These are phyloP conservation scores for Cantharis flavilabris DNA, from an alignment of 2,888 invertebrate species.

Conservation along the genomic window DNA sequence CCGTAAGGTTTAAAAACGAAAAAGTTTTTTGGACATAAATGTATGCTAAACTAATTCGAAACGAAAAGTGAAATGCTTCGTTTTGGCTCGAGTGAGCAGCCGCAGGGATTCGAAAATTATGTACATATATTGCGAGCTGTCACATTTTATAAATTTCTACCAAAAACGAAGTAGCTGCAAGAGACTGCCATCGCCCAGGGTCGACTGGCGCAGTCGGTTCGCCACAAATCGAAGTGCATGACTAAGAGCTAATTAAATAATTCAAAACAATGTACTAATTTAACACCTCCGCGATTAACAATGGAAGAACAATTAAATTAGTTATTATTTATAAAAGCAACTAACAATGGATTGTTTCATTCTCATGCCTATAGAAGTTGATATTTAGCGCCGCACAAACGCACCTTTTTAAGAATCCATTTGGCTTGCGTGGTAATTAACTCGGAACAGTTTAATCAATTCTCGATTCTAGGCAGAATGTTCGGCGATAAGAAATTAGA, in stretches of 20 bases:
- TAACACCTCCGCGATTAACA: constrained; percentile 4
- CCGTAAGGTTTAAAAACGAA: background rate
- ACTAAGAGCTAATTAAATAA: background rate
- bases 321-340: background rate
- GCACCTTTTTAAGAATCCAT: constrained; percentile 1
- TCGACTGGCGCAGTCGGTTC: background rate
- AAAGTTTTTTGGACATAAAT: background rate
- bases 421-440: constrained; percentile 4
- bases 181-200: background rate
- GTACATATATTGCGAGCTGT: background rate
- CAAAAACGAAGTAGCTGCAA: background rate
- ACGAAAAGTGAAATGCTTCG: background rate
- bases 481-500: background rate
- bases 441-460: constrained; percentile 8
- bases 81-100: background rate
- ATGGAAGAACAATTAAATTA: background rate
- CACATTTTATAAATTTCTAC: background rate
- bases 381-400: background rate
- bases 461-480: constrained; percentile 4
- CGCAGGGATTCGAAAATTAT: background rate
- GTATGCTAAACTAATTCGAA: background rate
- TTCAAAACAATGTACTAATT: constrained; percentile 13
- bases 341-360: constrained; percentile 2
- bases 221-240: background rate
- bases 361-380: background rate